Conservation (phyloP, 2,113 vertebrate species). For the Amphiprion ocellaris region DNA sequence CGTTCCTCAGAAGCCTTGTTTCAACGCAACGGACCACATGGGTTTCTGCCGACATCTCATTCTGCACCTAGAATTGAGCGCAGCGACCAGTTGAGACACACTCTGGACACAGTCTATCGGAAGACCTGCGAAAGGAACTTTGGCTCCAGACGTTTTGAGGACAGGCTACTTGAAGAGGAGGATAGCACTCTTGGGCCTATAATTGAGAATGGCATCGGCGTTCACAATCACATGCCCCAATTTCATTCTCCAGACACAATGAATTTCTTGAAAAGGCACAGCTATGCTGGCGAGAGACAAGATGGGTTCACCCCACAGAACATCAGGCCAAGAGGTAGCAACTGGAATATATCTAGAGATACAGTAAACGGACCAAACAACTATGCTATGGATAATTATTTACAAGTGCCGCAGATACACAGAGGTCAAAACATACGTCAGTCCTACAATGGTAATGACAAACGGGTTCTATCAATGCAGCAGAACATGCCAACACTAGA, state of each 20-base stretch:
- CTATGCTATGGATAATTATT: constrained; percentile 80
- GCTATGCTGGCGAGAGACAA: constrained; percentile 93
- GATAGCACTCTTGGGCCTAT: constrained; percentile 75
- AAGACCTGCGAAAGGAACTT: constrained; percentile 86
- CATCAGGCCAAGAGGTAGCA: constrained; percentile 81
- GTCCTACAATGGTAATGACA: constrained; percentile 91
- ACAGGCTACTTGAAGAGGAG: constrained; percentile 80
- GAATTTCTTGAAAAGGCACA: constrained; percentile 92
- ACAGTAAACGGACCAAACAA: constrained; percentile 81
- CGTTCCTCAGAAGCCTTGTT: constrained; percentile 79
- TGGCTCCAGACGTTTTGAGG: constrained; percentile 72
- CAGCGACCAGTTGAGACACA: constrained; percentile 85
- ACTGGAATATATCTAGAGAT: constrained; percentile 89
- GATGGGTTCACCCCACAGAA: constrained; percentile 85
- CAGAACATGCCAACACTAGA: constrained; percentile 92
- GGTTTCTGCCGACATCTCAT: constrained; percentile 82
- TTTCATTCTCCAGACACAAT: constrained; percentile 83
- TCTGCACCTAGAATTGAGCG: constrained; percentile 86
- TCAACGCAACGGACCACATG: constrained; percentile 81
- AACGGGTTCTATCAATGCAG: constrained; percentile 87
- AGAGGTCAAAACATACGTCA: constrained; percentile 87
- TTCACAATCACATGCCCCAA: constrained; percentile 81
- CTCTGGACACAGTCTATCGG: constrained; percentile 87
- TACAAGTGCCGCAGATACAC: constrained; percentile 79
- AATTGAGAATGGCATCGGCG: constrained; percentile 80